phyloP scores from a whole-genome alignment of 2,113 vertebrate species.

The Gambusia affinis region DNA sequence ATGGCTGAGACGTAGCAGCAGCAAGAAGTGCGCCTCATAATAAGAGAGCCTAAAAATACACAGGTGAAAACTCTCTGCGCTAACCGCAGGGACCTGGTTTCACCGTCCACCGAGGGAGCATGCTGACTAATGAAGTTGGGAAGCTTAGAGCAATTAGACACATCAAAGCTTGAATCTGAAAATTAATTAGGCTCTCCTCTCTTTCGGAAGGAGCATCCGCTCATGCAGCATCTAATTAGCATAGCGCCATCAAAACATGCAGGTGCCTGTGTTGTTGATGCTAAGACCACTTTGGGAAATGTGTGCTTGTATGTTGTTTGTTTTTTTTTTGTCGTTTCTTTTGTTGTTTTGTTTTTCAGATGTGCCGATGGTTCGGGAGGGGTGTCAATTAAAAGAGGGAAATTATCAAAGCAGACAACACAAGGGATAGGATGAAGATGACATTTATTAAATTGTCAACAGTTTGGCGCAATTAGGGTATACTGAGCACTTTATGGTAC shows the following conservation, averaged over 20 bases:
- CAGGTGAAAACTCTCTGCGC: conserved; percentile 64
- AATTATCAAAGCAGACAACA: conserved; percentile 23
- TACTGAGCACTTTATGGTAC: neutral
- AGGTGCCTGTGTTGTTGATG: conserved; percentile 68
- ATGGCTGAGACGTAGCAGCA: conserved; percentile 25
- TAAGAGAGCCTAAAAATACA: conserved; percentile 75
- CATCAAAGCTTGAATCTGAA: conserved; percentile 84
- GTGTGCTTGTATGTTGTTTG: conserved; percentile 21
- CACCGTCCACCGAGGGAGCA: conserved; percentile 73
- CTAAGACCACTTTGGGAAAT: conserved; percentile 41
- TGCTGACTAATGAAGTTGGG: conserved; percentile 80
- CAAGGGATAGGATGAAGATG: conserved; percentile 7
- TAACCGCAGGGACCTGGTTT: conserved; percentile 71
- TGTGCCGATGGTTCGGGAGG: neutral
- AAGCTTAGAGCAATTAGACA: conserved; percentile 84
- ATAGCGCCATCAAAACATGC: conserved; percentile 76
- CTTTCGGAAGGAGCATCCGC: conserved; percentile 73
- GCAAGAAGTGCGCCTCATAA: conserved; percentile 64
- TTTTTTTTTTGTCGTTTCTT: neutral
- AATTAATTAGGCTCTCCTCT: conserved; percentile 83
- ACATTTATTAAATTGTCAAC: conserved; percentile 7
- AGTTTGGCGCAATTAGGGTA: neutral
- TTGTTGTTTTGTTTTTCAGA: neutral
- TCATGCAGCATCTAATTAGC: conserved; percentile 78
- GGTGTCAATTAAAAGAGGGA: conserved; percentile 9